These are phyloP conservation scores for Sarcoramphus papa DNA, from an alignment of 2,797 vertebrate species.

Conservation along the genomic window DNA sequence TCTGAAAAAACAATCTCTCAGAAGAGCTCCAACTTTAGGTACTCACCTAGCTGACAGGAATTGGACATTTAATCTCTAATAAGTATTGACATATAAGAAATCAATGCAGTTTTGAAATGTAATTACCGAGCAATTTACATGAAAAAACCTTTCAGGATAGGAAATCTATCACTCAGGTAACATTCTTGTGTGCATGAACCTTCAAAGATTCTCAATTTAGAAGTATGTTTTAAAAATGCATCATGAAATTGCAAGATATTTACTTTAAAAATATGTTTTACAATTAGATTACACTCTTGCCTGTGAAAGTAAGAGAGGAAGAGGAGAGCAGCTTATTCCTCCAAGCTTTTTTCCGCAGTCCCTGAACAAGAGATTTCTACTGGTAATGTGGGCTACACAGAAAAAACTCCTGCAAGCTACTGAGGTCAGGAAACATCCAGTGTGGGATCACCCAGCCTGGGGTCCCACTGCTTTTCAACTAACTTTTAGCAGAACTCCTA, in stretches of 20 bases:
- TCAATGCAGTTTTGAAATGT: conserved; percentile 48
- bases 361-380: neutral
- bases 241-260: neutral
- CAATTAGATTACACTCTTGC: neutral
- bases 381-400: neutral
- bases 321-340: neutral
- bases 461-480: neutral
- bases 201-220: neutral
- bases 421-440: neutral
- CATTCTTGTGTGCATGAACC: neutral
- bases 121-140: conserved; percentile 13
- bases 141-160: neutral
- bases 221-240: neutral
- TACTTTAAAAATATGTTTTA: neutral
- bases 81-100: conserved; percentile 54
- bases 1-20: neutral
- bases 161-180: neutral
- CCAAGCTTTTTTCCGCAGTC: neutral
- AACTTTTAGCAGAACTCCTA: neutral
- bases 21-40: neutral
- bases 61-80: conserved; percentile 37
- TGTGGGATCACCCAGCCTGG: fast-evolving
- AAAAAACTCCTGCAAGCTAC: neutral
- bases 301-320: neutral
- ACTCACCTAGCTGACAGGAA: neutral